Conservation (phyloP, 2,113 vertebrate species). For the Mellivora capensis region DNA sequence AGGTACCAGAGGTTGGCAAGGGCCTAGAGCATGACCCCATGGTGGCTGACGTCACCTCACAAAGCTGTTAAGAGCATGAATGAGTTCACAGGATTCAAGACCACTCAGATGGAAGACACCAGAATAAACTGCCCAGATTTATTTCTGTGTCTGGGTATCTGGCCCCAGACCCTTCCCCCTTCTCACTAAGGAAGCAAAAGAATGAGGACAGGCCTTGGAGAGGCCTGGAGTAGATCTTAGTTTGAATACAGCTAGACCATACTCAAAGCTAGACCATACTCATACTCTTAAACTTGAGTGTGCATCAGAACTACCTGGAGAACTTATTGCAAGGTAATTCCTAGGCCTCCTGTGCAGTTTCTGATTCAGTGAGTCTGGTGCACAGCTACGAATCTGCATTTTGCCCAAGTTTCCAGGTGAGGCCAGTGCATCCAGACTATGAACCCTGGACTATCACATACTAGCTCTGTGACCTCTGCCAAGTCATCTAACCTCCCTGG, state of each 20-base stretch:
- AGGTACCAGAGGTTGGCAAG: neutral
- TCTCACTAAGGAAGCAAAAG: neutral
- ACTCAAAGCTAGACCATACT: neutral
- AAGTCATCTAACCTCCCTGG: neutral
- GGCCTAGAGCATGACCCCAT: neutral
- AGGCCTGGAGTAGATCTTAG: neutral
- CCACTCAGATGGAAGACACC: neutral
- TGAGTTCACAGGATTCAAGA: neutral
- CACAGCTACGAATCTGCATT: neutral
- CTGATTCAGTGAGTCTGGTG: neutral
- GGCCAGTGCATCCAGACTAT: neutral
- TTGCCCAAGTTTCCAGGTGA: neutral
- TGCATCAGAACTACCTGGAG: neutral
- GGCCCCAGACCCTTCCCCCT: neutral
- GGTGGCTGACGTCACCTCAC: constrained; percentile 23
- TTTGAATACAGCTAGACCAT: neutral
- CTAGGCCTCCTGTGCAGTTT: neutral
- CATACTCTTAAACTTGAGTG: neutral
- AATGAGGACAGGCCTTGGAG: no score
- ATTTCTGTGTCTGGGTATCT: neutral
- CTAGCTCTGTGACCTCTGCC: neutral
- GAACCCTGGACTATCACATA: neutral
- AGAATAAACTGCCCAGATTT: neutral
- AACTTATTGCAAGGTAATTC: neutral
- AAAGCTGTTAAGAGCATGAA: constrained; percentile 49